These are phyloP conservation scores for Operophtera brumata DNA, from an alignment of 2,888 invertebrate genomes.

Conservation along the genomic window DNA sequence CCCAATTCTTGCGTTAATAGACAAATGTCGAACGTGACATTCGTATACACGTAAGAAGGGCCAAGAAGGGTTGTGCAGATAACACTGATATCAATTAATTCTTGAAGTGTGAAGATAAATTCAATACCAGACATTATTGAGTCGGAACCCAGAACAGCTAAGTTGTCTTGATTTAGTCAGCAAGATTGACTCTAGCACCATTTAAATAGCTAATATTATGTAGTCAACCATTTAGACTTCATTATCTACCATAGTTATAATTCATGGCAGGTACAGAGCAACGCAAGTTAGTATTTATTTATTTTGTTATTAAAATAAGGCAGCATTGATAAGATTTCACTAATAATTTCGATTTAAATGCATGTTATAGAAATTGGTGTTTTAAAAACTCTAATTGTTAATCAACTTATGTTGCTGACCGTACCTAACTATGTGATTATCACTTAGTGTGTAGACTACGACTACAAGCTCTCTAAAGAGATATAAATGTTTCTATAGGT, in stretches of 20 bases:
- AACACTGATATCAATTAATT: no score
- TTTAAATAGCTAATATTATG: slow-evolving; percentile 9
- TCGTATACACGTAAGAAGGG: no score
- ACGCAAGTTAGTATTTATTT: no score
- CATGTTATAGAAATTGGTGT: no score
- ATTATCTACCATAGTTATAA: slow-evolving; percentile 24
- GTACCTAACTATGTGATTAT: neutral
- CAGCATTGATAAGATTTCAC: no score
- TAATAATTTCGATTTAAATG: no score
- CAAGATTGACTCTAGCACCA: slow-evolving; percentile 67
- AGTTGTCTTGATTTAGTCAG: slow-evolving; percentile 66
- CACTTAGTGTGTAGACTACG: slow-evolving; percentile 6
- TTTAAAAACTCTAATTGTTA: no score
- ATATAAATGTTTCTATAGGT: slow-evolving; percentile 31
- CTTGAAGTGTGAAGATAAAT: neutral
- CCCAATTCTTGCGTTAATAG: neutral
- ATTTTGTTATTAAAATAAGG: no score
- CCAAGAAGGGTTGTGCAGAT: no score
- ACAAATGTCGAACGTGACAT: neutral
- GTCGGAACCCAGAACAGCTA: slow-evolving; percentile 45
- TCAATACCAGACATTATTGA: neutral
- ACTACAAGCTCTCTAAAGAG: slow-evolving; percentile 45
- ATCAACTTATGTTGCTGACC: no score
- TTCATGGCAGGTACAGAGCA: slow-evolving; percentile 8
- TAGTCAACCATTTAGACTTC: slow-evolving; percentile 19